A percentile compares a stretch with the other conserved stretches of the same genome.
These are phyloP conservation scores for Operophtera brumata DNA, from an alignment of 2,888 invertebrate genomes.

Conservation along the genomic window DNA sequence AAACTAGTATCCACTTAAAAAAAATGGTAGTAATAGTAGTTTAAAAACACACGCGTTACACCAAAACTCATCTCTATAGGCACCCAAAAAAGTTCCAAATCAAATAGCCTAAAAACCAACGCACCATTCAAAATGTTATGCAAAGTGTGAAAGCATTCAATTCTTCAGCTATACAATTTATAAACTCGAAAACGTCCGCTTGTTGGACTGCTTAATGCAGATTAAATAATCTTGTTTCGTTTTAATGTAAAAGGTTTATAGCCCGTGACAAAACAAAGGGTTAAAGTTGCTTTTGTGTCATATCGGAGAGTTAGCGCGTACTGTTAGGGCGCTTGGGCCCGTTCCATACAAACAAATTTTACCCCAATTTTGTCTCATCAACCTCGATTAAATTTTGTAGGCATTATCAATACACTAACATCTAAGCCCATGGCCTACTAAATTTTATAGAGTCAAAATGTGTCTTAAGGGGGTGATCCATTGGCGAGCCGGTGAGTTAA, in stretches of 20 bases:
- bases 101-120: constrained; percentile 19
- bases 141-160: constrained; percentile 15
- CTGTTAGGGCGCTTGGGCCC: neutral
- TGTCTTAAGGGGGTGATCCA: too few relatives aligned
- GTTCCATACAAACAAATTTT: neutral
- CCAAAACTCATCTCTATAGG: too few relatives aligned
- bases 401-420: too few relatives aligned
- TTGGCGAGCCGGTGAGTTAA: too few relatives aligned
- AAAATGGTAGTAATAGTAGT: too few relatives aligned
- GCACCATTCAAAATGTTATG: constrained; percentile 12
- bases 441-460: too few relatives aligned
- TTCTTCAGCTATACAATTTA: constrained; percentile 22
- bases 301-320: neutral
- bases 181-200: constrained; percentile 15
- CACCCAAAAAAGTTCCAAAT: neutral
- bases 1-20: too few relatives aligned
- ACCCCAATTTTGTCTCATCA: too few relatives aligned
- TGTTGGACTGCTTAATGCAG: constrained; percentile 13
- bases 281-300: constrained; percentile 14
- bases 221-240: constrained; percentile 29
- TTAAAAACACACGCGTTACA: too few relatives aligned
- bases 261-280: constrained; percentile 22
- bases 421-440: too few relatives aligned
- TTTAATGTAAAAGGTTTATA: constrained; percentile 20
- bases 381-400: too few relatives aligned